Conservation (phyloP, 2,888 invertebrate species). For the Acanthoscelides obtectus region DNA sequence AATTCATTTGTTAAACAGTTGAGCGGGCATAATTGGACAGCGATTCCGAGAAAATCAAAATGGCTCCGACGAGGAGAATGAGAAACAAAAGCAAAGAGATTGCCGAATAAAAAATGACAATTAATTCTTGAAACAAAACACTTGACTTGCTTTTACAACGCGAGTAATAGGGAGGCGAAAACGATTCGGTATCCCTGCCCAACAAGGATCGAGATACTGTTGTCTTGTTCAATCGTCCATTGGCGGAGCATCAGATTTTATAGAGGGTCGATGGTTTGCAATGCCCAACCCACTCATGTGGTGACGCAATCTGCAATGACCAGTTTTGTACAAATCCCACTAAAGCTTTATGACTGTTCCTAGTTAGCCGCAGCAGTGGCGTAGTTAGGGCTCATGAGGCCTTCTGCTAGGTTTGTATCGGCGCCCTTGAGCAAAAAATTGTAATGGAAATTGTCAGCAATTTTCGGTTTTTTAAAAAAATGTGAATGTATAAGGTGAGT, state of each 20-base stretch:
- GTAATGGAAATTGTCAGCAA: no score
- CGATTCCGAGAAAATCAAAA: slow-evolving; percentile 46
- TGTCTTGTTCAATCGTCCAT: neutral
- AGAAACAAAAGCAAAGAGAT: slow-evolving; percentile 38
- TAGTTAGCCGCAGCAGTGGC: no score
- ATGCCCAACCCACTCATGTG: no score
- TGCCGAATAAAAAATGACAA: slow-evolving; percentile 41
- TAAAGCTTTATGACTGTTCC: no score
- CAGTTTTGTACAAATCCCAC: no score
- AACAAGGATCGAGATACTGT: neutral
- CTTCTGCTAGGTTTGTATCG: no score
- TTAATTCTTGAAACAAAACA: slow-evolving; percentile 46
- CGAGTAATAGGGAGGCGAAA: slow-evolving; percentile 4
- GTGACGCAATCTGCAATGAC: no score
- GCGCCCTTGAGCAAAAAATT: no score
- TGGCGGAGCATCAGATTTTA: neutral
- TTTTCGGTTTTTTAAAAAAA: no score
- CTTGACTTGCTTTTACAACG: slow-evolving; percentile 33
- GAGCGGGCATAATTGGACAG: slow-evolving; percentile 42
- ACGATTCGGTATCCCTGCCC: neutral
- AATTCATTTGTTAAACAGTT: slow-evolving; percentile 45
- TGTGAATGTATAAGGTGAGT: no score
- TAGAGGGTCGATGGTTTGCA: no score
- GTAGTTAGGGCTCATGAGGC: no score
- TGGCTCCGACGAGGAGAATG: slow-evolving; percentile 40